Conservation (phyloP, 2,113 vertebrate genomes). For the Trichechus manatus region DNA sequence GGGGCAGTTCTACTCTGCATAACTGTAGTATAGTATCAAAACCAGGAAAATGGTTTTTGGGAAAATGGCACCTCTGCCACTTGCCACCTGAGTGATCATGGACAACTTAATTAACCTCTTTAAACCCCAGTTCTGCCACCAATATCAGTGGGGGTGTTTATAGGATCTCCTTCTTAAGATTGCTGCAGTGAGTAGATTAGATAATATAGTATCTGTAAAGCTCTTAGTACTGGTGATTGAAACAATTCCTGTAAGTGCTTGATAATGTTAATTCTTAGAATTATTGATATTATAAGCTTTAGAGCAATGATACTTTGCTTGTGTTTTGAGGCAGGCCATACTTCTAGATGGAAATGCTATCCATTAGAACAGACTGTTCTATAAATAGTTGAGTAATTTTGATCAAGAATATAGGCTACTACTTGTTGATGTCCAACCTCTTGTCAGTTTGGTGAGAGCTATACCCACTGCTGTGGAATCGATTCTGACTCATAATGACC, state of each 20-base stretch:
- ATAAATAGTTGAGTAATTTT: background rate
- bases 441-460: background rate
- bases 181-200: rapidly evolving
- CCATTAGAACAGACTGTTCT: background rate
- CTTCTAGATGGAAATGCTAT: background rate
- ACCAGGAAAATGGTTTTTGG: too few relatives aligned
- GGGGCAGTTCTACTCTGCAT: too few relatives aligned
- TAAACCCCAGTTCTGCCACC: too few relatives aligned
- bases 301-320: too few relatives aligned
- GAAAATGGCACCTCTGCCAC: background rate
- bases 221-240: background rate
- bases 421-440: background rate
- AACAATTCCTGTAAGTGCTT: rapidly evolving
- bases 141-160: rapidly evolving
- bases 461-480: too few relatives aligned
- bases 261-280: background rate
- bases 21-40: too few relatives aligned
- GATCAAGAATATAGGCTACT: background rate
- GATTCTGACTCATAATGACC: too few relatives aligned
- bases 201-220: background rate
- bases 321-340: background rate
- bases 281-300: too few relatives aligned
- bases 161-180: background rate
- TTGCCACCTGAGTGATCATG: background rate
- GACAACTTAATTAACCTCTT: background rate